Percentiles rank a stretch among this genome's conserved stretches.
phyloP scores from a whole-genome alignment of 2,113 vertebrate genomes.

The Mobula hypostoma region DNA sequence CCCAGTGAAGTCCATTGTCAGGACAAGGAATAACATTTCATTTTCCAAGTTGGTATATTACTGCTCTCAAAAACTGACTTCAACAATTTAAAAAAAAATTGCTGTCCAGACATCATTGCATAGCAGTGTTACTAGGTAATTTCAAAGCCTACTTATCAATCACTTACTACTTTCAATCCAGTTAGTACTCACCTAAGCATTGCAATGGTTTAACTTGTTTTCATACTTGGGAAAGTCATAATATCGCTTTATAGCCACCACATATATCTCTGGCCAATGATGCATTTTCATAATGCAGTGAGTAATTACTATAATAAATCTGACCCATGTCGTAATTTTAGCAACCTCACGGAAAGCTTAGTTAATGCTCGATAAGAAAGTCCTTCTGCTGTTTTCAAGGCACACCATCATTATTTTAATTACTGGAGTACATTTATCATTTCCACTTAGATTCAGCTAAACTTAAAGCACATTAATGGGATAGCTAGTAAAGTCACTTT shows the following conservation, averaged over 20 bases:
- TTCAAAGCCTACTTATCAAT: not conserved
- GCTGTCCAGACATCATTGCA: not conserved
- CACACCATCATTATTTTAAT: not conserved
- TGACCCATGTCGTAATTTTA: not conserved
- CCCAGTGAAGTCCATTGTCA: too few relatives aligned
- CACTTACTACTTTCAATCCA: not conserved
- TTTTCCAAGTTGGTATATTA: too few relatives aligned
- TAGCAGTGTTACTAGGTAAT: not conserved
- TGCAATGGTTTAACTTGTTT: slow-evolving; percentile 12
- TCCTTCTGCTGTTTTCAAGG: not conserved
- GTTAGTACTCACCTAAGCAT: not conserved
- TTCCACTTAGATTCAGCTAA: not conserved
- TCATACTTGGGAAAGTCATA: not conserved
- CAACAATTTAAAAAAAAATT: not conserved
- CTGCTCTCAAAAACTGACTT: too few relatives aligned
- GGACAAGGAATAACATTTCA: too few relatives aligned
- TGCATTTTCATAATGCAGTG: not conserved
- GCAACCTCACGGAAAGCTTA: not conserved
- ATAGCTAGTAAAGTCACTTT: not conserved
- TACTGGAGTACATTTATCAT: not conserved
- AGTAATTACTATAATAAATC: not conserved
- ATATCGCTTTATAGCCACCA: not conserved
- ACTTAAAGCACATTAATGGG: not conserved
- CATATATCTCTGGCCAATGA: not conserved
- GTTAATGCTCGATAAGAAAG: not conserved